Evolutionary conservation across 2,888 invertebrate species (phyloP).

Genomic region (Neoitamus cyanurus): DNA sequence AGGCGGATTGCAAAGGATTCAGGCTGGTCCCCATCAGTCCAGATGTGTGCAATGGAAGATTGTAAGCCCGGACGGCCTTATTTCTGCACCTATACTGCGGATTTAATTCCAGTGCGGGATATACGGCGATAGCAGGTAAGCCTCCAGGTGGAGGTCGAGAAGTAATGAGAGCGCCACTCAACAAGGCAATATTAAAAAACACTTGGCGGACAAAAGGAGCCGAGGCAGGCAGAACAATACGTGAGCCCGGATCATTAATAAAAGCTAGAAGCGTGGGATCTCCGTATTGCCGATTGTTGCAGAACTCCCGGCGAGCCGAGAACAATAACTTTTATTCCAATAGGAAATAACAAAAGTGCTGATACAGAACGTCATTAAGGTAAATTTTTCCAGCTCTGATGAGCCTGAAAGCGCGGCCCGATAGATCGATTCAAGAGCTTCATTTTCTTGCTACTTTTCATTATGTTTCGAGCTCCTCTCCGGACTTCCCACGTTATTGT

Average conservation of each 20-base stretch:
- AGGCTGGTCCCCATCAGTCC: background rate
- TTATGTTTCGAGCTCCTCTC: background rate
- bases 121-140: background rate
- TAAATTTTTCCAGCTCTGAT: slow-evolving; percentile 20
- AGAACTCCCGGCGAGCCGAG: background rate
- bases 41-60: background rate
- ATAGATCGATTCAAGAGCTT: slow-evolving; percentile 20
- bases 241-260: background rate
- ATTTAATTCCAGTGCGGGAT: background rate
- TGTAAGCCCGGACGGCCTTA: background rate
- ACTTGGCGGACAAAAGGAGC: slow-evolving; percentile 14
- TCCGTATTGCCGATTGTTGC: background rate
- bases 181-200: slow-evolving; percentile 1
- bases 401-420: background rate
- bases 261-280: background rate
- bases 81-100: background rate
- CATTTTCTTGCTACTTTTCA: slow-evolving; percentile 27
- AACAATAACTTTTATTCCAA: slow-evolving; percentile 25
- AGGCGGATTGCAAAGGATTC: slow-evolving; percentile 12
- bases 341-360: slow-evolving; percentile 34
- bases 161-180: background rate
- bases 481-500: slow-evolving; percentile 8
- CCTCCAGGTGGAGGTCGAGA: background rate
- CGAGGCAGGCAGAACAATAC: background rate
- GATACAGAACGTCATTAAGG: slow-evolving; percentile 35